Evolutionary conservation across 2,113 vertebrate genomes (phyloP).

Genomic region (Heptranchias perlo): DNA sequence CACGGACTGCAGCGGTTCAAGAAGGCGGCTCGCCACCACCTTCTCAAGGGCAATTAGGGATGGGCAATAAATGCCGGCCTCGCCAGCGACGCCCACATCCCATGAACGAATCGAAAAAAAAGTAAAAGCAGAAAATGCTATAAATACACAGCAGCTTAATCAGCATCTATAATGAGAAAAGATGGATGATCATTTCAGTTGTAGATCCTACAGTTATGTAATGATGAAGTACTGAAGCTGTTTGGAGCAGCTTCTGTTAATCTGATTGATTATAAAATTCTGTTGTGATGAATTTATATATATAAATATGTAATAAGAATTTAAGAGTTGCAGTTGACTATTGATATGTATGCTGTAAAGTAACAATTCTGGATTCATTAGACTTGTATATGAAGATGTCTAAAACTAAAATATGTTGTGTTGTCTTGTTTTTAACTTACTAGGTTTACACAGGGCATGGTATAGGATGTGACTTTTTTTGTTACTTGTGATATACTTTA

Average conservation of each 20-base stretch:
- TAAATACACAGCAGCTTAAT: not conserved
- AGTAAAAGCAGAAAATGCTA: not conserved
- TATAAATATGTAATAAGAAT: not conserved
- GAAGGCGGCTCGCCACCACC: no score
- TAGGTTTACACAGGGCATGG: not conserved
- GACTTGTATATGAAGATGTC: not conserved
- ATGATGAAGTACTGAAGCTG: not conserved
- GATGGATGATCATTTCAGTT: not conserved
- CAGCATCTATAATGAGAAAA: not conserved
- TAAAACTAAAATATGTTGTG: not conserved
- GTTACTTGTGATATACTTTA: not conserved
- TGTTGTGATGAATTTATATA: not conserved
- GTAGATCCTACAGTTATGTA: not conserved
- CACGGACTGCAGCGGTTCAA: no score
- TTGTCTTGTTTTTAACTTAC: not conserved
- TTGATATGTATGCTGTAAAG: no score
- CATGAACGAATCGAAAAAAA: no score
- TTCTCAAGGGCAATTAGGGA: no score
- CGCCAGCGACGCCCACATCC: no score
- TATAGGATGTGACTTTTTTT: not conserved
- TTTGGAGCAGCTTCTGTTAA: not conserved
- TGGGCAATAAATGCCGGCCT: no score
- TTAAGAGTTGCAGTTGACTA: no score
- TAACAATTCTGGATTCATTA: no score
- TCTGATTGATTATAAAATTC: not conserved